phyloP scores from a whole-genome alignment of 2,888 invertebrate genomes.

The Agrilus biguttatus region DNA sequence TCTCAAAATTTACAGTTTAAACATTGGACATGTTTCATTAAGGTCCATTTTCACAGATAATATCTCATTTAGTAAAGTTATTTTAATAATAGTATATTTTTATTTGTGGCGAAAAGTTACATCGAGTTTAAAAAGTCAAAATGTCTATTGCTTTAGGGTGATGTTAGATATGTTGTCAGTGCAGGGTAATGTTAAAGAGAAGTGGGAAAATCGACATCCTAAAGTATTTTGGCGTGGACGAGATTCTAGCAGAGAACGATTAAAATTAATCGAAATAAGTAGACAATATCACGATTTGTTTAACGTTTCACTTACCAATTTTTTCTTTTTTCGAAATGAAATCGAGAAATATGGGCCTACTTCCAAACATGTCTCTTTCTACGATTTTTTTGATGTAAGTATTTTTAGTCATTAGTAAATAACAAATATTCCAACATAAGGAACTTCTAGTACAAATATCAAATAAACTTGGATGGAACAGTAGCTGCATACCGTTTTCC shows the following conservation, averaged over 20 bases:
- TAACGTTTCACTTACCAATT: conserved; percentile 87
- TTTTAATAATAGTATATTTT: too few species aligned
- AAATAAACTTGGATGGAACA: conserved; percentile 87
- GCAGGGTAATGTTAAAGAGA: conserved; percentile 56
- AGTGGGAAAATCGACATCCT: conserved; percentile 61
- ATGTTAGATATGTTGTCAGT: conserved; percentile 82
- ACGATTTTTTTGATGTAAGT: conserved; percentile 85
- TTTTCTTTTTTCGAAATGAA: conserved; percentile 86
- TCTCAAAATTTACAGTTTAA: background rate
- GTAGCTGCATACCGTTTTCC: conserved; percentile 93
- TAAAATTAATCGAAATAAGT: conserved; percentile 69
- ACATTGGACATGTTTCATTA: background rate
- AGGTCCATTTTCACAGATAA: too few species aligned
- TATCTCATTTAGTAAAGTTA: too few species aligned
- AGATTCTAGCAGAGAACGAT: conserved; percentile 73
- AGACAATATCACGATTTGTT: conserved; percentile 61
- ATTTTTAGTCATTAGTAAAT: conserved; percentile 1
- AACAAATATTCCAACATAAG: background rate
- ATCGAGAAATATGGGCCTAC: conserved; percentile 77
- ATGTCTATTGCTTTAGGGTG: conserved; percentile 39
- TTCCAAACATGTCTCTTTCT: conserved; percentile 72
- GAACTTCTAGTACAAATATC: conserved; percentile 77
- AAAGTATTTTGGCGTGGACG: conserved; percentile 86
- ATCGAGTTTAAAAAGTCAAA: background rate
- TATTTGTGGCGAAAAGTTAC: background rate